Base-by-base conservation (phyloP, 2,797 vertebrate genomes). In the Tinamus major region DNA sequence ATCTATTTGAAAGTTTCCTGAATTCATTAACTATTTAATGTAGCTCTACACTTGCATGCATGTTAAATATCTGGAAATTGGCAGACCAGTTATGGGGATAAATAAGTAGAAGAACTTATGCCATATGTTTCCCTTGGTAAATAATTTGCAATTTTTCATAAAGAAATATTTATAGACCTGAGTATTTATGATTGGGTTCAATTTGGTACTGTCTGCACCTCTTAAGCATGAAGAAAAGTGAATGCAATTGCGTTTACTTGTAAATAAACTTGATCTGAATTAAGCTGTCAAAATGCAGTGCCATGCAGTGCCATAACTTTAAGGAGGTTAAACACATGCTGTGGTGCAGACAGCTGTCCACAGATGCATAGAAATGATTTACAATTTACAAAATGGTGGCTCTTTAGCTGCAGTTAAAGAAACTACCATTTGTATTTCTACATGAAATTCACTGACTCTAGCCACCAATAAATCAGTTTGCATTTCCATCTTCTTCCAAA, bases 391-490 rank as follows among this genome's bases (percentile, higher is more conserved):
- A 41, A 78, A 69, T 1, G 63, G 70, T 84, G 74, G 55, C 39
- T 61, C 20, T 83, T 88, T 24, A 91, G 39, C 59, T 79, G n/a
- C 31, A 67, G 82, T 76, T 89, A 72, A 46, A 65, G 75, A 95
- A 83, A 18, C 67, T 78, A 58, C n/a, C n/a, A 69, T 91, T 69
- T 79, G 87, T 87, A 84, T 84, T 76, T 87, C 51, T 67, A 24
- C 1, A 1, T 91, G 87, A 92, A 92, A 91, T 89, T 87, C 68
- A 82, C 49, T 59, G 74, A 76, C 46, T 81, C 55, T 49, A 76
- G 63, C 23, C 80, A 76, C 59, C 78, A 93, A 90, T 95, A 96
- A 94, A 94, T 92, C 91, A 91, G 35, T 29, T 65, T 92, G 56
- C 18, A 44, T 86, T 86, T 84, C 94, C 67, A 67, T 93, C 42